Evolutionary conservation across 2,797 vertebrate genomes (phyloP).

Genomic region (Chaetophractus vellerosus): DNA sequence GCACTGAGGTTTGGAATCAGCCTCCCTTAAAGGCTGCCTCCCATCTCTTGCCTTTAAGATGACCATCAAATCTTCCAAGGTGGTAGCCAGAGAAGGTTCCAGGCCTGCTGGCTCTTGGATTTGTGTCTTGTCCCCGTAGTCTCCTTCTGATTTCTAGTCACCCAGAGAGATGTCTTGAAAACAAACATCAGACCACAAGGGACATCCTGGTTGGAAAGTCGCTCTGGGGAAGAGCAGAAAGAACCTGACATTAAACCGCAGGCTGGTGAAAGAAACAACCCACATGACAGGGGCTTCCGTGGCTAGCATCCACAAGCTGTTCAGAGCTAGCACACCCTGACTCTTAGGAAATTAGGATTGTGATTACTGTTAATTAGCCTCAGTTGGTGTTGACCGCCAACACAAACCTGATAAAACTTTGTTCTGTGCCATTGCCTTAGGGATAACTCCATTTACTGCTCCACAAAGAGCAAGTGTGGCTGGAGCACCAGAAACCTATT

Average conservation of each 20-base stretch:
- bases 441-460: neutral
- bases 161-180: conserved; percentile 81
- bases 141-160: conserved; percentile 80
- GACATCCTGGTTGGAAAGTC: conserved; percentile 93
- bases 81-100: conserved; percentile 80
- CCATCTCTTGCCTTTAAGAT: conserved; percentile 76
- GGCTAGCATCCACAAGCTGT: neutral
- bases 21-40: conserved; percentile 54
- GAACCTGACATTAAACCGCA: conserved; percentile 75
- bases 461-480: neutral
- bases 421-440: neutral
- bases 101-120: conserved; percentile 84
- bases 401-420: accelerated
- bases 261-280: conserved; percentile 34
- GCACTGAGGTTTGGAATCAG: conserved; percentile 72
- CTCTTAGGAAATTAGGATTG: neutral
- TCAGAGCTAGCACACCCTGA: neutral
- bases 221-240: conserved; percentile 88
- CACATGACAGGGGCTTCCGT: neutral
- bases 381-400: neutral
- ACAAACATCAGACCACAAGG: conserved; percentile 91
- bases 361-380: neutral
- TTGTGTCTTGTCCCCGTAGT: conserved; percentile 77
- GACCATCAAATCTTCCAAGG: conserved; percentile 82
- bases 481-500: accelerated